Evolutionary conservation across 2,888 invertebrate genomes (phyloP).

Genomic region (Eremobia ochroleuca): DNA sequence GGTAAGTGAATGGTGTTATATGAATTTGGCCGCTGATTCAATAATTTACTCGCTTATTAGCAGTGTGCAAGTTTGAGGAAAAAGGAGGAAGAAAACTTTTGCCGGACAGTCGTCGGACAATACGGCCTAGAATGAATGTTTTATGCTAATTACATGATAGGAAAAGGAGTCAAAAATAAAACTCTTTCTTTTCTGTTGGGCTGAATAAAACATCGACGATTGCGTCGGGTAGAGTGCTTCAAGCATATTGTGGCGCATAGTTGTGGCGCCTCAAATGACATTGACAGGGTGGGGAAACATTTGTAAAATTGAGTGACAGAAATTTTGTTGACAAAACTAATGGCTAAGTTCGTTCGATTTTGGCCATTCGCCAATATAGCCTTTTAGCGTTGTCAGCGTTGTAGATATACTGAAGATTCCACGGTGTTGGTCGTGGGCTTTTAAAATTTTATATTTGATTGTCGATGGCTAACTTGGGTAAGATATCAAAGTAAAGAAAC

Average conservation of each 20-base stretch:
- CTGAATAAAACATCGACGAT: not conserved
- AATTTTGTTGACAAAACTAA: not conserved
- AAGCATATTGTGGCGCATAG: not conserved
- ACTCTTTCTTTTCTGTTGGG: not conserved
- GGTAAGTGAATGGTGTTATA: slow-evolving; percentile 68
- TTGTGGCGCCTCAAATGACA: not conserved
- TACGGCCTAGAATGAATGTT: not conserved
- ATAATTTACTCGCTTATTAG: not conserved
- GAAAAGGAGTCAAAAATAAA: not conserved
- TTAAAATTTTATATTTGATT: not conserved
- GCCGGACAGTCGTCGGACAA: not conserved
- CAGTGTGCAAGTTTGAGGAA: not conserved
- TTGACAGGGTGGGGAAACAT: not conserved
- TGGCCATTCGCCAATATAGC: not conserved
- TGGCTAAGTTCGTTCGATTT: not conserved
- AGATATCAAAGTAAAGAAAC: not conserved
- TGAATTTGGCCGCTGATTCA: not conserved
- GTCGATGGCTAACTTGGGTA: not conserved
- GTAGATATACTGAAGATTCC: not conserved
- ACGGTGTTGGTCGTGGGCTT: not conserved
- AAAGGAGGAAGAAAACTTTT: not conserved
- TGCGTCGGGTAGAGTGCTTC: not conserved
- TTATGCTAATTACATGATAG: not conserved
- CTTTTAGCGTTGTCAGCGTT: not conserved
- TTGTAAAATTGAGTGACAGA: not conserved